Conservation (phyloP, 2,888 invertebrate genomes). For the Andrena hattorfiana region DNA sequence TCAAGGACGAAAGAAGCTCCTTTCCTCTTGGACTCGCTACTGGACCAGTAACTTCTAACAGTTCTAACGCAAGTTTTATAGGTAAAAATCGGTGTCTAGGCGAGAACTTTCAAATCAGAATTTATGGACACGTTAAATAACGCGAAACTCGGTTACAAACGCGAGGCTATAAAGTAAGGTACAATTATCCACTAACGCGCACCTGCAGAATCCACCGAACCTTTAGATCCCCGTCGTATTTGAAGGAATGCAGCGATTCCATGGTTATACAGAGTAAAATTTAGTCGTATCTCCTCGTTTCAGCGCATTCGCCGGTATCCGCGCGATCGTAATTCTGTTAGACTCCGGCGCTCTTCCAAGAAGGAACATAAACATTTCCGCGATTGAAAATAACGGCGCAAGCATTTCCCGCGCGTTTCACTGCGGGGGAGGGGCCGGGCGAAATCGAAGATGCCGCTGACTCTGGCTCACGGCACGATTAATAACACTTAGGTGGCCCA, state of each 20-base stretch:
- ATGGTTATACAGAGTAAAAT: background rate
- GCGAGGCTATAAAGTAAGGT: too few relatives aligned
- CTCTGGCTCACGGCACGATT: slow-evolving; percentile 55
- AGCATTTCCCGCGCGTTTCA: slow-evolving; percentile 11
- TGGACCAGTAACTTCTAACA: too few relatives aligned
- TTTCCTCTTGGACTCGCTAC: too few relatives aligned
- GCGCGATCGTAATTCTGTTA: slow-evolving; percentile 32
- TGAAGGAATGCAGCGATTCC: background rate
- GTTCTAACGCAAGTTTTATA: too few relatives aligned
- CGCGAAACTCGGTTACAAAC: too few relatives aligned
- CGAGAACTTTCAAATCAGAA: too few relatives aligned
- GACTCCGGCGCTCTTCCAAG: background rate
- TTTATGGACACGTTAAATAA: too few relatives aligned
- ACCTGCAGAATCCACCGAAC: background rate
- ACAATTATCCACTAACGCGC: too few relatives aligned
- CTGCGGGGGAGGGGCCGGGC: background rate
- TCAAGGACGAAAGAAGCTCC: too few relatives aligned
- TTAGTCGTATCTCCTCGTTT: background rate
- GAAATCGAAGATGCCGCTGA: slow-evolving; percentile 61
- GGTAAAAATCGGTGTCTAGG: too few relatives aligned
- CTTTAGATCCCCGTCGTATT: background rate
- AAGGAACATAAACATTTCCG: slow-evolving; percentile 44
- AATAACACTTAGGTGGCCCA: slow-evolving; percentile 67
- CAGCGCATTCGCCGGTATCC: background rate
- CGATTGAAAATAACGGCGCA: slow-evolving; percentile 59